These are phyloP conservation scores for Lichenostomus cassidix DNA, from an alignment of 2,113 vertebrate species.

Conservation along the genomic window DNA sequence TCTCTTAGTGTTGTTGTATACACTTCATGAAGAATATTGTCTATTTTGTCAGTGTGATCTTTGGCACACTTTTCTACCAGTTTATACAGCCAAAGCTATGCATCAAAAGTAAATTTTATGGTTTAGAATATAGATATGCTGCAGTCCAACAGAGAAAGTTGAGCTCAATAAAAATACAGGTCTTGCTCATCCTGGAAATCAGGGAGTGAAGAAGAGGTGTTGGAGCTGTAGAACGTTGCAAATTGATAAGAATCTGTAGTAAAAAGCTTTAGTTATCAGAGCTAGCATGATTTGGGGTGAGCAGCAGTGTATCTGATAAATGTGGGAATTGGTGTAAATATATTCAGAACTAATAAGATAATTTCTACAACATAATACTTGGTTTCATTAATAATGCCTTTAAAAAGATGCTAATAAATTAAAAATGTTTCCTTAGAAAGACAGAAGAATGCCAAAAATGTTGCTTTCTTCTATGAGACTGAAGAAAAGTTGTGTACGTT, in stretches of 20 bases:
- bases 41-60: background rate
- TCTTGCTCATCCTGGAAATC: background rate
- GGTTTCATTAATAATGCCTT: background rate
- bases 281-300: background rate
- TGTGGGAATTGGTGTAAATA: background rate
- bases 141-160: background rate
- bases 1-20: background rate
- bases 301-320: background rate
- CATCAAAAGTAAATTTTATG: background rate
- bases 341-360: background rate
- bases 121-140: background rate
- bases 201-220: background rate
- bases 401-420: background rate
- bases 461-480: background rate
- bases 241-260: background rate
- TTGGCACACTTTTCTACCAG: background rate
- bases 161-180: background rate
- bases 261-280: background rate
- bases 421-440: background rate
- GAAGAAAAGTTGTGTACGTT: background rate
- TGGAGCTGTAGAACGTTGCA: background rate
- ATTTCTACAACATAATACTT: background rate
- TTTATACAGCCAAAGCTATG: background rate
- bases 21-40: background rate
- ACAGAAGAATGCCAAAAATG: background rate